These are phyloP conservation scores for Platysteira castanea DNA, from an alignment of 2,113 vertebrate species.

Conservation along the genomic window DNA sequence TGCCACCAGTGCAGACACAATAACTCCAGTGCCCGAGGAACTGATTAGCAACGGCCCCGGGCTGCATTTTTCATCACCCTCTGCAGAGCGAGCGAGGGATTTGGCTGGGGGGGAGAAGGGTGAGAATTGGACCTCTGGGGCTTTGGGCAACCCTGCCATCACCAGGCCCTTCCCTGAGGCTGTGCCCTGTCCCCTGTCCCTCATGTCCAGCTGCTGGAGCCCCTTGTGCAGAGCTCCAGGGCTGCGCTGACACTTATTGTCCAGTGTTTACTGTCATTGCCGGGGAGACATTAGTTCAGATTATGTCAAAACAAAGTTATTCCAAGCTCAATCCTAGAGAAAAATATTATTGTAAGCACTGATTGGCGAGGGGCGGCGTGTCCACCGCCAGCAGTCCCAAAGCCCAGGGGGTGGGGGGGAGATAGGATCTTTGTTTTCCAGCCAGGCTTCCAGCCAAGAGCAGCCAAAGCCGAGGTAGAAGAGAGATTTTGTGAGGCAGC, in stretches of 20 bases:
- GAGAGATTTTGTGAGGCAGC: conserved; percentile 48
- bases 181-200: background rate
- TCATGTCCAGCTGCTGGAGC: background rate
- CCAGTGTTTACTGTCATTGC: conserved; percentile 68
- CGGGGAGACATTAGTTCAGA: conserved; percentile 52
- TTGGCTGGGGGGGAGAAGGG: background rate
- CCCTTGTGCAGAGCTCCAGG: conserved; percentile 36
- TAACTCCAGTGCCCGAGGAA: background rate
- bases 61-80: background rate
- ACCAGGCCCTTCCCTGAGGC: background rate
- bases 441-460: conserved; percentile 61
- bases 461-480: conserved; percentile 61
- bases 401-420: conserved; percentile 21
- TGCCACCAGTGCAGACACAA: conserved; percentile 28
- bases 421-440: conserved; percentile 64
- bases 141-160: background rate
- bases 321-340: conserved; percentile 47
- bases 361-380: conserved; percentile 20
- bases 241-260: conserved; percentile 12
- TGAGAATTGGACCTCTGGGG: background rate
- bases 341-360: conserved; percentile 54
- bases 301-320: conserved; percentile 60
- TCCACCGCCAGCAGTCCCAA: conserved; percentile 25
- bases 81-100: background rate
- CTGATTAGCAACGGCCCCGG: background rate